A percentile compares a stretch with the other conserved stretches of the same genome.
Evolutionary conservation across 2,797 vertebrate genomes (phyloP).

Genomic region (Phoeniculus purpureus): DNA sequence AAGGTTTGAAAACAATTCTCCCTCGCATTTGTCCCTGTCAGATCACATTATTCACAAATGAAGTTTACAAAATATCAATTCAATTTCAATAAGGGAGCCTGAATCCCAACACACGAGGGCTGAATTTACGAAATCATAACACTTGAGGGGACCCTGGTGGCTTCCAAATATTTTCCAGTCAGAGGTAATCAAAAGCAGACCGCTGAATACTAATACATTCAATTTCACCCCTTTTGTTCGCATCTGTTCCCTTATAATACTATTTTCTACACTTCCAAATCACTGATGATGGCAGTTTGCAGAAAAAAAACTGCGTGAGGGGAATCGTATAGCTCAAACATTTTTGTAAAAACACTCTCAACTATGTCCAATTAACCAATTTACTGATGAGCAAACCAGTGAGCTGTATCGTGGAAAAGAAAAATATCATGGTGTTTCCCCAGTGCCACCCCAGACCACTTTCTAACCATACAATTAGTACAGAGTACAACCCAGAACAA

Average conservation of each 20-base stretch:
- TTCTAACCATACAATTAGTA: neutral
- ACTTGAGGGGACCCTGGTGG: slow-evolving; percentile 94
- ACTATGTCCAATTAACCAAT: slow-evolving; percentile 57
- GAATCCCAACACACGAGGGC: slow-evolving; percentile 83
- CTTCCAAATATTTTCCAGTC: slow-evolving; percentile 93
- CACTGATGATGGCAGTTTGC: slow-evolving; percentile 64
- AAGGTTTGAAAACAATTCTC: slow-evolving; percentile 97
- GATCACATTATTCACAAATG: slow-evolving; percentile 99
- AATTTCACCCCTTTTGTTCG: slow-evolving; percentile 94
- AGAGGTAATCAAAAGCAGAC: slow-evolving; percentile 96
- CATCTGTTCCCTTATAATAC: slow-evolving; percentile 88
- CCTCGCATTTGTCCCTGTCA: slow-evolving; percentile 99
- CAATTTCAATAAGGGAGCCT: slow-evolving; percentile 92
- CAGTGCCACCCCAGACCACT: neutral
- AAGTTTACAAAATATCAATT: slow-evolving; percentile 99
- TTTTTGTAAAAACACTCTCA: slow-evolving; percentile 40
- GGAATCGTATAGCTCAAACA: neutral
- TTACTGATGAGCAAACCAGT: slow-evolving; percentile 28
- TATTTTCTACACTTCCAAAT: slow-evolving; percentile 81
- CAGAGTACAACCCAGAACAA: neutral
- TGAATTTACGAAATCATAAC: slow-evolving; percentile 86
- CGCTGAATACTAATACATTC: slow-evolving; percentile 92
- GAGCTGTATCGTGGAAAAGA: neutral
- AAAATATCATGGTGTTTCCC: neutral
- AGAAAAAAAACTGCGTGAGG: neutral